Percentiles rank a stretch among this genome's conserved stretches.
These are phyloP conservation scores for Coryphaenoides rupestris DNA, from an alignment of 2,113 vertebrate species.

Conservation along the genomic window DNA sequence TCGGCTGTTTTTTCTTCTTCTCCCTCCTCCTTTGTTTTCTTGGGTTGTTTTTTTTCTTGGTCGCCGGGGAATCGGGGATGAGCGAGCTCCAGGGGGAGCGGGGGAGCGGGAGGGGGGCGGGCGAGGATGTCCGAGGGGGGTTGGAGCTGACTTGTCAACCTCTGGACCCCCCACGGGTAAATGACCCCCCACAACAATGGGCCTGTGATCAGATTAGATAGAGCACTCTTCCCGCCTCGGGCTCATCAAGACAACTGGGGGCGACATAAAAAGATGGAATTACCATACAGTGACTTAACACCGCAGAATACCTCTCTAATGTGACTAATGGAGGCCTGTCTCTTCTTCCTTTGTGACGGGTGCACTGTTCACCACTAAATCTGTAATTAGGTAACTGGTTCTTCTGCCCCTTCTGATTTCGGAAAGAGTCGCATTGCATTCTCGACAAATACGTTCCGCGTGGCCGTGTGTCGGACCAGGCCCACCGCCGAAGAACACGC, in stretches of 20 bases:
- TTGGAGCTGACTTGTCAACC: conserved; percentile 65
- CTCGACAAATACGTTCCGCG: conserved; percentile 33
- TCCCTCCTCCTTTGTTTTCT: conserved; percentile 56
- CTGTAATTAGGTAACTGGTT: conserved; percentile 63
- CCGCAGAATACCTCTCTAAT: conserved; percentile 49
- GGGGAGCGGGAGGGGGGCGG: conserved; percentile 40
- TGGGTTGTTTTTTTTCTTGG: conserved; percentile 66
- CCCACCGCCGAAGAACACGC: conserved; percentile 14
- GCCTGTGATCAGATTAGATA: conserved; percentile 78
- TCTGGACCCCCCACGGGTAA: conserved; percentile 73
- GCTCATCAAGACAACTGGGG: conserved; percentile 72
- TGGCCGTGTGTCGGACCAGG: conserved; percentile 24
- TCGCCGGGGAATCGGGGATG: conserved; percentile 43
- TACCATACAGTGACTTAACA: conserved; percentile 68
- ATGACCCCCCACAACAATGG: conserved; percentile 80
- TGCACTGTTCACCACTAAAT: conserved; percentile 65
- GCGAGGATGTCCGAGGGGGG: conserved; percentile 22
- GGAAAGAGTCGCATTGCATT: conserved; percentile 51
- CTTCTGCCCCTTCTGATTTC: conserved; percentile 50
- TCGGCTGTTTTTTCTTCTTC: conserved; percentile 69
- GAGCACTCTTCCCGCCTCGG: conserved; percentile 60
- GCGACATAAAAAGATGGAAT: conserved; percentile 61
- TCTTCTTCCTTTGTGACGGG: conserved; percentile 54
- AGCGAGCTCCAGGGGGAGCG: conserved; percentile 40
- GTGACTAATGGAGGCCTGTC: conserved; percentile 55